Percentiles rank a stretch among this genome's conserved stretches.
phyloP scores from a whole-genome alignment of 2,888 invertebrate species.

The Drosophila cognata region DNA sequence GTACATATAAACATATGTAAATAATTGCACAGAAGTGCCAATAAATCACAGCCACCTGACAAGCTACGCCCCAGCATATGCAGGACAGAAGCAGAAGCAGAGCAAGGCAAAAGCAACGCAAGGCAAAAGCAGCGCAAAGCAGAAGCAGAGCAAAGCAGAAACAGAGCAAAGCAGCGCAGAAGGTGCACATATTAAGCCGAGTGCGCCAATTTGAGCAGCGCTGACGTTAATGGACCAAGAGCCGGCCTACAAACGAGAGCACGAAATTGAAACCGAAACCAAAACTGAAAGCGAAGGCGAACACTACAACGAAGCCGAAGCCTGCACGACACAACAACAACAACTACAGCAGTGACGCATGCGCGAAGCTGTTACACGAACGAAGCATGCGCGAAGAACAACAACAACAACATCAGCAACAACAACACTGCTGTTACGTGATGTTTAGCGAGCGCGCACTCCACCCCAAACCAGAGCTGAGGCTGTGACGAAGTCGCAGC shows the following conservation, averaged over 20 bases:
- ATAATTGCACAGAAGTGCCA: conserved; percentile 44
- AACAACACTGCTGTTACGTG: conserved; percentile 57
- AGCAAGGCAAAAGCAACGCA: conserved; percentile 16
- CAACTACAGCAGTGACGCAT: conserved; percentile 18
- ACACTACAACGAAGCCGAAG: neutral
- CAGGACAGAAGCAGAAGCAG: neutral
- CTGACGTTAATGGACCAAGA: conserved; percentile 61
- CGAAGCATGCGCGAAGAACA: conserved; percentile 24
- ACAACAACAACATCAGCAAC: conserved; percentile 15
- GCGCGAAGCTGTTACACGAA: conserved; percentile 21
- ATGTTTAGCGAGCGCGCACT: conserved; percentile 27
- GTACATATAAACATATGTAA: neutral
- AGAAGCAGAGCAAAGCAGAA: conserved; percentile 1
- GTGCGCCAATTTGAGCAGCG: conserved; percentile 58
- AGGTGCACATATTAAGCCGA: conserved; percentile 26
- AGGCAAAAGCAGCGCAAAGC: conserved; percentile 9
- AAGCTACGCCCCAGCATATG: conserved; percentile 16
- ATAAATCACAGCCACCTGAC: conserved; percentile 32
- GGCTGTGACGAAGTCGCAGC: conserved; percentile 11
- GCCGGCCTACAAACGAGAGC: conserved; percentile 36
- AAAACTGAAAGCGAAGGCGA: conserved; percentile 10
- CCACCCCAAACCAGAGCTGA: conserved; percentile 25
- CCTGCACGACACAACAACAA: conserved; percentile 14
- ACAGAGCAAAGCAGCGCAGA: neutral
- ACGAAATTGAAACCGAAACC: conserved; percentile 6